Evolutionary conservation across 2,113 vertebrate genomes (phyloP).

Genomic region (Psophia crepitans): DNA sequence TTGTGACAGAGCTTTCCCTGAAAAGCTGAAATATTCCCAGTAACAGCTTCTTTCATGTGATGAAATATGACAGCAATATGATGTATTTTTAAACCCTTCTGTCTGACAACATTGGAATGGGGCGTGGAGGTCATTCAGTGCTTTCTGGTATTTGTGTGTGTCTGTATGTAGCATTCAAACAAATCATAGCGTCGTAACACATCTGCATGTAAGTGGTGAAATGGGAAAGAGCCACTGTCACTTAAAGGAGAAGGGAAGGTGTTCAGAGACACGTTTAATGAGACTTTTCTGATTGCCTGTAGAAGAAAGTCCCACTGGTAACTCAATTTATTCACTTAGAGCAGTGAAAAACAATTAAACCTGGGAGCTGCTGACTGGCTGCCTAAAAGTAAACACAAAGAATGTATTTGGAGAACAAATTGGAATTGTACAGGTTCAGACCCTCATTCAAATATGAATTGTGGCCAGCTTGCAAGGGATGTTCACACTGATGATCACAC

Average conservation of each 20-base stretch:
- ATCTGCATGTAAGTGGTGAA: neutral
- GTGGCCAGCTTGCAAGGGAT: neutral
- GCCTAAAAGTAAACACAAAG: neutral
- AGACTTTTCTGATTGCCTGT: neutral
- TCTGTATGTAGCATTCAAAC: neutral
- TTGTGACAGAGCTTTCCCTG: neutral
- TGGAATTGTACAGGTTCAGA: neutral
- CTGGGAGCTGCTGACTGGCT: neutral
- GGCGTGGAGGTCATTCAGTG: rapidly evolving
- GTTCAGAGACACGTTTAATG: neutral
- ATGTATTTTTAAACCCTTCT: neutral
- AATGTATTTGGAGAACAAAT: neutral
- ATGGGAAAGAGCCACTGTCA: neutral
- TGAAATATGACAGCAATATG: neutral
- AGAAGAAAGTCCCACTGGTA: neutral
- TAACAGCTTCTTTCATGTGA: neutral
- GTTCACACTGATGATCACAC: neutral
- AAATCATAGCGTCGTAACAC: neutral
- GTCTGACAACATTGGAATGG: neutral
- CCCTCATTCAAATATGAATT: neutral
- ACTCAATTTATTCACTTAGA: neutral
- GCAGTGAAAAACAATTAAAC: neutral
- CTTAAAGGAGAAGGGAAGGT: neutral
- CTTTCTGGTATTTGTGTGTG: neutral
- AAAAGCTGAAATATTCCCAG: neutral